Evolutionary conservation across 2,797 vertebrate species (phyloP).

Genomic region (Gallirallus australis): DNA sequence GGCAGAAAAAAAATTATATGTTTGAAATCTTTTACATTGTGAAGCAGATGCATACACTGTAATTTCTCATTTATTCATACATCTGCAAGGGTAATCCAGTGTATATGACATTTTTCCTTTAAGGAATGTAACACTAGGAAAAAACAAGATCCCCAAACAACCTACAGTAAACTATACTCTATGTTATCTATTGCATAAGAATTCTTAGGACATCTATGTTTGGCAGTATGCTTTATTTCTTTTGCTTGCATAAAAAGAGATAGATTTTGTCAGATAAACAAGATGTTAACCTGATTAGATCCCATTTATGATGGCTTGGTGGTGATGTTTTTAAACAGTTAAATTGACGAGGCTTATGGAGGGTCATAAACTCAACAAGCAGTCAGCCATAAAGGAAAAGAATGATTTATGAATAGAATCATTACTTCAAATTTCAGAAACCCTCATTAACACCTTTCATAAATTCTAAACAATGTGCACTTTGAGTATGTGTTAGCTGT

Average conservation of each 20-base stretch:
- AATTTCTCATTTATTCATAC: neutral
- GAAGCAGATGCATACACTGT: neutral
- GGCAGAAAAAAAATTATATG: neutral
- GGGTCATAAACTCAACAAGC: constrained; percentile 79
- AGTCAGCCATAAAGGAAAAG: constrained; percentile 79
- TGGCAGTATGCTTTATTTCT: constrained; percentile 56
- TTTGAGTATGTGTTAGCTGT: constrained; percentile 10
- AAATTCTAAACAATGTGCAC: constrained; percentile 42
- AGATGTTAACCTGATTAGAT: constrained; percentile 70
- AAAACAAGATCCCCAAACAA: neutral
- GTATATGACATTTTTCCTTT: neutral
- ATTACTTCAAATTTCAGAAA: constrained; percentile 59
- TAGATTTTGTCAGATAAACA: constrained; percentile 66
- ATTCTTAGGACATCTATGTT: neutral
- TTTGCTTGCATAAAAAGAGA: constrained; percentile 59
- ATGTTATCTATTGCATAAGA: neutral
- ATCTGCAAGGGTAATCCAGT: neutral
- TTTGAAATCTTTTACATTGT: neutral
- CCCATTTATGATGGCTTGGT: constrained; percentile 61
- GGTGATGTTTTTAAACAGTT: constrained; percentile 67
- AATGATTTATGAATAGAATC: constrained; percentile 75
- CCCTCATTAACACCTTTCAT: constrained; percentile 58
- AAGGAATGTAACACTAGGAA: neutral
- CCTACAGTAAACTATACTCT: neutral
- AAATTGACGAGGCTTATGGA: constrained; percentile 83